Conservation (phyloP, 1,140 invertebrate genomes). For the Ganaspis sp. region DNA sequence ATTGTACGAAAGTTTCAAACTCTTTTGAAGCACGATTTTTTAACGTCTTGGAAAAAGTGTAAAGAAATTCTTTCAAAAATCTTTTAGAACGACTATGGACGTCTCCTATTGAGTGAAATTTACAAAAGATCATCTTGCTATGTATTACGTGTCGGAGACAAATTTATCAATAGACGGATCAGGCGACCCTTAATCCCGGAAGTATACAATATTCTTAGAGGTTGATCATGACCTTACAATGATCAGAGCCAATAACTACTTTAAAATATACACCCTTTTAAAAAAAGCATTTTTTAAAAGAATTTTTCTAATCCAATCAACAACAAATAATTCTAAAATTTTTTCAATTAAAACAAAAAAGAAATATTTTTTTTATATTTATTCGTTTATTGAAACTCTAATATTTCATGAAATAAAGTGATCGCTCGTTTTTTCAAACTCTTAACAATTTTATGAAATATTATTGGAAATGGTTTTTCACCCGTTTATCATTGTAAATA, state of each 20-base stretch:
- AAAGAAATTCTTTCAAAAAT: not conserved
- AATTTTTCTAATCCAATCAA: too few relatives aligned
- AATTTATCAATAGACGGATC: constrained; percentile 28
- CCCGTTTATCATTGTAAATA: too few relatives aligned
- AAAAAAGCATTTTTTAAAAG: not conserved
- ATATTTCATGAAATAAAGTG: too few relatives aligned
- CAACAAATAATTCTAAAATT: too few relatives aligned
- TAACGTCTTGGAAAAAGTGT: not conserved
- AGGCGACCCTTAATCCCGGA: constrained; percentile 20
- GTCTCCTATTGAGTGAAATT: constrained; percentile 3
- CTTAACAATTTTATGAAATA: too few relatives aligned
- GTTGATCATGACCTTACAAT: not conserved
- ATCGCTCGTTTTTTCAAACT: too few relatives aligned
- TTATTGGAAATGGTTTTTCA: too few relatives aligned
- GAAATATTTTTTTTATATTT: too few relatives aligned
- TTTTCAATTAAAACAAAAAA: too few relatives aligned
- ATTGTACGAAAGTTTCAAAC: too few relatives aligned
- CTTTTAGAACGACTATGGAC: not conserved
- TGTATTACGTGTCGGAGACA: not conserved
- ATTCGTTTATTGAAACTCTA: too few relatives aligned
- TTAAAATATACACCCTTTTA: not conserved
- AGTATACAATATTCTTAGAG: constrained; percentile 12
- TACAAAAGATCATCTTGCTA: constrained; percentile 3
- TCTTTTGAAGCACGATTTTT: too few relatives aligned
- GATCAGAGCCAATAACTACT: not conserved